Evolutionary conservation across 2,797 vertebrate genomes (phyloP).

Genomic region (Pangasius larnaudii): DNA sequence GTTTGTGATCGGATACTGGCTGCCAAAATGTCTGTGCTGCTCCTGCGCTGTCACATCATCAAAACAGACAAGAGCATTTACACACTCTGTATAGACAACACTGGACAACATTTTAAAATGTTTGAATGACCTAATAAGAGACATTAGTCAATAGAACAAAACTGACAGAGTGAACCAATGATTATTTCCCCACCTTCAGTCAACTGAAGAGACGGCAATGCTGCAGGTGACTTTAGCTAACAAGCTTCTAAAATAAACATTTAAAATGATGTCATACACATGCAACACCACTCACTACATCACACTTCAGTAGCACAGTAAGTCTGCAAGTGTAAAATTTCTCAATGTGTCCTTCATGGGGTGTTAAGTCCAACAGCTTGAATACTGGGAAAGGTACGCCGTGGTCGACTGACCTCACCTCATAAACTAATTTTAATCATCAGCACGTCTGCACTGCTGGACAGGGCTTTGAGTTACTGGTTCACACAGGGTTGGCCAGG

Average conservation of each 20-base stretch:
- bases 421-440: conserved; percentile 44
- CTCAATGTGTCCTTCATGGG: conserved; percentile 30
- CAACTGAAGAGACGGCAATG: background rate
- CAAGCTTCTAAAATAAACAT: background rate
- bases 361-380: conserved; percentile 1
- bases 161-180: background rate
- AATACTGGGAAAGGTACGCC: conserved; percentile 6
- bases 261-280: conserved; percentile 10
- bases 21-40: background rate
- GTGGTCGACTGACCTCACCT: conserved; percentile 26
- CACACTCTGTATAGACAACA: background rate
- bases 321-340: conserved; percentile 15
- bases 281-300: background rate
- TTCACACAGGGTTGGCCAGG: background rate
- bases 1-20: background rate
- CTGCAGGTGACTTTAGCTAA: background rate
- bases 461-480: conserved; percentile 3
- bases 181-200: background rate
- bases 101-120: background rate
- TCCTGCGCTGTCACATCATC: background rate
- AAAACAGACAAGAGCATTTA: background rate
- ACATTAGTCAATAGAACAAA: background rate
- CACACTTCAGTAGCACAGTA: background rate
- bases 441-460: conserved; percentile 9
- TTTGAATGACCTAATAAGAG: background rate